Base-by-base conservation (phyloP, 2,888 invertebrate species). In the Thereva unica region DNA sequence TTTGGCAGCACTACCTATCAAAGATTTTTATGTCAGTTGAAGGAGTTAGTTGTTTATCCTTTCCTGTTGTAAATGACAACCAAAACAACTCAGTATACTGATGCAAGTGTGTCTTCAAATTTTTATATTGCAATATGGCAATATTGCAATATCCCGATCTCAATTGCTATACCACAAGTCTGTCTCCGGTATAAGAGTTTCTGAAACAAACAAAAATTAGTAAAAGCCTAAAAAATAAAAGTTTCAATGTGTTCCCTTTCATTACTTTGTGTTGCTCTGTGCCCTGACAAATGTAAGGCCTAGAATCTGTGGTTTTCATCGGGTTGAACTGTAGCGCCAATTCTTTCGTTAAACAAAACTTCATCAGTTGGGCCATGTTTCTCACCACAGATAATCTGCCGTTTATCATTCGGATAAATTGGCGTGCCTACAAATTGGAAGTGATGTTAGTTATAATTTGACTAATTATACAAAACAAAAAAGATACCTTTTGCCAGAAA, bases 401-500 rank as follows among this genome's bases (percentile, higher is more conserved):
- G n/a, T n/a, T n/a, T n/a, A n/a, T n/a, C n/a, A n/a, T n/a, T n/a
- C n/a, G n/a, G n/a, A n/a, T n/a, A n/a, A n/a, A n/a, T n/a, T n/a
- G n/a, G n/a, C n/a, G n/a, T n/a, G n/a, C n/a, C n/a, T 45, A n/a
- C 10, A 9, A 10, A n/a, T 45, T 9, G 10, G 9, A 9, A 45
- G 9, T 45, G n/a, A 10, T n/a, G n/a, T 45, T 9, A 45, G 10
- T 45, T 45, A n/a, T 10, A n/a, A 10, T 4, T 9, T 10, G n/a
- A n/a, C 9, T 45, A 45, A 45, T n/a, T 45, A 45, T 45, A 45
- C 9, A 45, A 45, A 45, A 45, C 9, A 45, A 45, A 45, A 45
- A n/a, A n/a, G n/a, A n/a, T 45, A 45, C 45, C 45, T 45, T 45
- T 45, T 45, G 45, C 45, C 45, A 45, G 45, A 45, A 9, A 45